A percentile compares a stretch with the other conserved stretches of the same genome.
Evolutionary conservation across 2,797 vertebrate genomes (phyloP).

Genomic region (Urophycis tenuis): DNA sequence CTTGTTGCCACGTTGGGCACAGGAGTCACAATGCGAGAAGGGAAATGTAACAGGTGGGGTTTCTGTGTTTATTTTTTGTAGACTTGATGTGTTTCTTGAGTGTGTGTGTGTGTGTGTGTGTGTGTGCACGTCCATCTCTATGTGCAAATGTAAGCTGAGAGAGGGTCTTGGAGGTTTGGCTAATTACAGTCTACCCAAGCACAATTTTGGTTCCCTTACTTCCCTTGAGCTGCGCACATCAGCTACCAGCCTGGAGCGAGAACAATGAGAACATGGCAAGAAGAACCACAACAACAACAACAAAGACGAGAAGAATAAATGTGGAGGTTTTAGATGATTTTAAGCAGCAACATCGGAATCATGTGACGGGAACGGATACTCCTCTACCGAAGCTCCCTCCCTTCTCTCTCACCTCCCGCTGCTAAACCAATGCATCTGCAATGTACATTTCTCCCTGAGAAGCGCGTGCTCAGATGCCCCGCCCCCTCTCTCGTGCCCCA

Average conservation of each 20-base stretch:
- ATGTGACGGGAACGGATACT: too few relatives aligned
- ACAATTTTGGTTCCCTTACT: too few relatives aligned
- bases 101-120: not conserved
- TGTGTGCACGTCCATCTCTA: not conserved
- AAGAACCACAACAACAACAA: too few relatives aligned
- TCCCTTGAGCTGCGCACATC: not conserved
- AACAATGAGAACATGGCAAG: too few relatives aligned
- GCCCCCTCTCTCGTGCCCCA: too few relatives aligned
- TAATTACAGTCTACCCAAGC: too few relatives aligned
- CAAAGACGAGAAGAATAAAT: too few relatives aligned
- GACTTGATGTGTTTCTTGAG: not conserved
- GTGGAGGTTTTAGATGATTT: too few relatives aligned
- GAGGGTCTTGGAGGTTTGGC: not conserved
- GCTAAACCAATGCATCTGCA: too few relatives aligned
- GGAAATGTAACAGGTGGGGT: not conserved
- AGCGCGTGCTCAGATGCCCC: not conserved
- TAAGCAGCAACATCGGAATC: too few relatives aligned
- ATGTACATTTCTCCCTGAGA: not conserved
- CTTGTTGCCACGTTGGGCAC: conserved; percentile 1
- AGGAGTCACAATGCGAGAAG: not conserved
- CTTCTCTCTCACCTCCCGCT: not conserved
- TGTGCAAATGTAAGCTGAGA: not conserved
- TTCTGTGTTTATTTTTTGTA: not conserved
- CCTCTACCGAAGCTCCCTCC: not conserved
- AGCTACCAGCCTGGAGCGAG: not conserved